Evolutionary conservation across 2,797 vertebrate genomes (phyloP), one percentile per base, ranked within the genome.

Genomic region (Aotus griseimembra): DNA sequence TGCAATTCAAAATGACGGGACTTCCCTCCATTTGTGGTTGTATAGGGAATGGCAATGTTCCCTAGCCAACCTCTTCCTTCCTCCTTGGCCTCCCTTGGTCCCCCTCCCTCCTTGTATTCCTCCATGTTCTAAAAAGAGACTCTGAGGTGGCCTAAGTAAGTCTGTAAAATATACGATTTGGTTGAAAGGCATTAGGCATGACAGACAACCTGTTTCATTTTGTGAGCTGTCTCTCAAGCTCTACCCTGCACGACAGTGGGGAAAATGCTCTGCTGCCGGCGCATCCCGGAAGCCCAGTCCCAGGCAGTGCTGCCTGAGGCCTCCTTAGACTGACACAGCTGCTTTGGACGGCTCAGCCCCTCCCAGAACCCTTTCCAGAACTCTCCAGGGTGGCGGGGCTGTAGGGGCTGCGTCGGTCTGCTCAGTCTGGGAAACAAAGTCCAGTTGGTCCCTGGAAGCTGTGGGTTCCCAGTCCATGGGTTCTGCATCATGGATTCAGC

Each of bases 221-320:
- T 55, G 39, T 67, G 57, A 11, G 2, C 9, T 7, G 12, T 46
- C 28, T 24, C 75, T 50, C 20, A 1, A n/a, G 77, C 24, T 24
- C n/a, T 30, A 39, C 8, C 33, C 41, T 61, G 39, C 36, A 46
- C 50, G 61, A 50, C 7, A 11, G 5, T 1, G 1, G 57, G 28
- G 14, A 10, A 52, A 77, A 28, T 1, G 3, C 12, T 46, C 4
- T 8, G 4, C 36, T 22, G 20, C 61, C 9, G 1, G 14, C 3
- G 1, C 28, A 4, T 44, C n/a, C 41, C 36, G 12, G 13, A 57
- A 70, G 57, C 24, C 26, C n/a, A 13, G 3, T 41, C 19, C 33
- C 28, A 33, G 33, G 14, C 22, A 20, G n/a, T 0, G 7, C 79
- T 26, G 48, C 41, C 5, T 2, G 11, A 2, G 1, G 5, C 33